Conservation (phyloP, 2,113 vertebrate species). For the Podarcis raffonei region DNA sequence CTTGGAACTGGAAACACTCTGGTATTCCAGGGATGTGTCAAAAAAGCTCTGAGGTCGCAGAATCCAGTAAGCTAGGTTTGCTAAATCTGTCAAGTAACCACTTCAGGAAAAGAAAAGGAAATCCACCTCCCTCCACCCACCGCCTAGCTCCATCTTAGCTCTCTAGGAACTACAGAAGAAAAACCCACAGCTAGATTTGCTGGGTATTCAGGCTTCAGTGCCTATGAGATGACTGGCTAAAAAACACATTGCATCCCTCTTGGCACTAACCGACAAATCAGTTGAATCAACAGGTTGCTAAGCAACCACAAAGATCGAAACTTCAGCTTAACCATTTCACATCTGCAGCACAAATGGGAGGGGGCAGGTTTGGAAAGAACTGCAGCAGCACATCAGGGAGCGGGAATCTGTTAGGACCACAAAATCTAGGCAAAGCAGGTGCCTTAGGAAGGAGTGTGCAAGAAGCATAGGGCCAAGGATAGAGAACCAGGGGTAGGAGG, state of each 20-base stretch:
- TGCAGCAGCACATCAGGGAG: neutral
- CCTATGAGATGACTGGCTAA: neutral
- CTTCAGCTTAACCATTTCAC: neutral
- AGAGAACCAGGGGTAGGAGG: neutral
- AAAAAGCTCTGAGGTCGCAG: neutral
- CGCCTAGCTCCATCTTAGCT: neutral
- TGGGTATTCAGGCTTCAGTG: neutral
- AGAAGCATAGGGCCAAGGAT: neutral
- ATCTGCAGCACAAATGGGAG: neutral
- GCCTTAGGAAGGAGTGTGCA: neutral
- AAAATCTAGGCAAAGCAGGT: neutral
- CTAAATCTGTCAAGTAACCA: neutral
- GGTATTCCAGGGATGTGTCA: constrained; percentile 30
- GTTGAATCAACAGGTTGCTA: neutral
- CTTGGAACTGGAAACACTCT: constrained; percentile 41
- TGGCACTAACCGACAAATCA: neutral
- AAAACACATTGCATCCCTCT: neutral
- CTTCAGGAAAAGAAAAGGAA: neutral
- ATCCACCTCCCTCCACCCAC: too few relatives aligned
- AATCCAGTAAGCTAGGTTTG: neutral
- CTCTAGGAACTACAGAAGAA: neutral
- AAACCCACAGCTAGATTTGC: neutral
- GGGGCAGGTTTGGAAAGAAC: neutral
- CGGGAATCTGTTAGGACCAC: too few relatives aligned
- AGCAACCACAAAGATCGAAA: neutral